phyloP scores from a whole-genome alignment of 2,113 vertebrate species.

The Petroica traversi region DNA sequence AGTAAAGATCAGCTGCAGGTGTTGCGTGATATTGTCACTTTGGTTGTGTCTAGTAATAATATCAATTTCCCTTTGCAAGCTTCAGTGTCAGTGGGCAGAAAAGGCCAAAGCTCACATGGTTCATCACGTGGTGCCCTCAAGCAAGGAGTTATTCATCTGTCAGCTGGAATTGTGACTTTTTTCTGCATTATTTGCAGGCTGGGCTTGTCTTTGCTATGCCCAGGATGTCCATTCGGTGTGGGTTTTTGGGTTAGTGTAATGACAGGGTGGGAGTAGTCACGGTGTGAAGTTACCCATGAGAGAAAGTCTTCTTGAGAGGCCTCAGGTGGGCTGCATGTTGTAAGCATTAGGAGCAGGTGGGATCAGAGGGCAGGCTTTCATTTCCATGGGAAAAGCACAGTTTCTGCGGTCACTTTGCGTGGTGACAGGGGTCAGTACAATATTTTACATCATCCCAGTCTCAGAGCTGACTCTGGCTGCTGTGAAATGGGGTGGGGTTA shows the following conservation, averaged over 20 bases:
- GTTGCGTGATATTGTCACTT: not conserved
- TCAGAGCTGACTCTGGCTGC: fast-evolving
- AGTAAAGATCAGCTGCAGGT: not conserved
- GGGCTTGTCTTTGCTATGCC: not conserved
- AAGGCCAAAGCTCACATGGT: not conserved
- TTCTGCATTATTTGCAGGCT: not conserved
- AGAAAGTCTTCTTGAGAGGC: not conserved
- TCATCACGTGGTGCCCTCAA: not conserved
- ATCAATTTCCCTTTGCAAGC: not conserved
- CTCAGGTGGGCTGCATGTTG: not conserved
- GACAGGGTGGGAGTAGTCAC: fast-evolving
- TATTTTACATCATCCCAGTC: not conserved
- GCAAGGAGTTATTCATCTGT: not conserved
- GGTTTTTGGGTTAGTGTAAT: not conserved
- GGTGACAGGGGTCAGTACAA: not conserved
- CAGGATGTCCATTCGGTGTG: not conserved
- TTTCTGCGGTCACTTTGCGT: not conserved
- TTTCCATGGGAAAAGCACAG: not conserved
- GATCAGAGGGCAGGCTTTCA: not conserved
- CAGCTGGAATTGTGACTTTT: not conserved
- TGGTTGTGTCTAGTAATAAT: not conserved
- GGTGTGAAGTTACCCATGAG: not conserved
- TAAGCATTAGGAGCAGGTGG: not conserved
- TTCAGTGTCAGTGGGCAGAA: not conserved
- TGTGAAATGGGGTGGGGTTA: fast-evolving